Evolutionary conservation across 2,797 vertebrate genomes (phyloP).

Genomic region (Clarias laeviceps): DNA sequence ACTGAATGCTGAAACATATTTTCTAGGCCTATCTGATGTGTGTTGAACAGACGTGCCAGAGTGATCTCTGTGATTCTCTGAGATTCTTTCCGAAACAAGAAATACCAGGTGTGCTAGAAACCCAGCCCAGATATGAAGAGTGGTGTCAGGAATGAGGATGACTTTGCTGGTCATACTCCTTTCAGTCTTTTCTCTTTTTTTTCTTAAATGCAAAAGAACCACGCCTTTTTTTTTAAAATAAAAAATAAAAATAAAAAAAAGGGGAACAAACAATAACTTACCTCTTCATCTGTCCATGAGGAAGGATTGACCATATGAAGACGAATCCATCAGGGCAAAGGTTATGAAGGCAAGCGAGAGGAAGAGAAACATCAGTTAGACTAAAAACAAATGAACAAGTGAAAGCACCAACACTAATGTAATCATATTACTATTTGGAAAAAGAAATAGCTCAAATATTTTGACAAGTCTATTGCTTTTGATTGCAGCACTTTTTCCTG

Average conservation of each 20-base stretch:
- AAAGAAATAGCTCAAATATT: not conserved
- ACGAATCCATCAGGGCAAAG: constrained; percentile 4
- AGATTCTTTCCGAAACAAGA: constrained; percentile 61
- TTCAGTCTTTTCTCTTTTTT: not conserved
- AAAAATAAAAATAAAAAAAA: not conserved
- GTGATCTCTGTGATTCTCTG: not conserved
- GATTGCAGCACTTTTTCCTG: no score
- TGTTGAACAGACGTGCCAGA: constrained; percentile 42
- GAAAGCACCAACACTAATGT: not conserved
- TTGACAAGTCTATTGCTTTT: not conserved
- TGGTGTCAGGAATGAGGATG: constrained; percentile 26
- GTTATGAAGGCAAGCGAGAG: not conserved
- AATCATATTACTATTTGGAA: not conserved
- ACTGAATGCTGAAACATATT: not conserved
- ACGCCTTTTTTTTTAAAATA: no score
- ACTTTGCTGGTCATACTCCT: not conserved
- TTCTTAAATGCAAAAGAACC: not conserved
- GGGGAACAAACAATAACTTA: constrained; percentile 37
- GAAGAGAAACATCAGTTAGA: constrained; percentile 1
- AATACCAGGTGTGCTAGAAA: constrained; percentile 64
- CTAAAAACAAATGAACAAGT: not conserved
- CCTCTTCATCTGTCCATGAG: constrained; percentile 54
- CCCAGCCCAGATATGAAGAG: constrained; percentile 59
- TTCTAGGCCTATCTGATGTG: not conserved
- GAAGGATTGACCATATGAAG: not conserved